These are phyloP conservation scores for Ferdinandea cuprea DNA, from an alignment of 2,888 invertebrate species.

Conservation along the genomic window DNA sequence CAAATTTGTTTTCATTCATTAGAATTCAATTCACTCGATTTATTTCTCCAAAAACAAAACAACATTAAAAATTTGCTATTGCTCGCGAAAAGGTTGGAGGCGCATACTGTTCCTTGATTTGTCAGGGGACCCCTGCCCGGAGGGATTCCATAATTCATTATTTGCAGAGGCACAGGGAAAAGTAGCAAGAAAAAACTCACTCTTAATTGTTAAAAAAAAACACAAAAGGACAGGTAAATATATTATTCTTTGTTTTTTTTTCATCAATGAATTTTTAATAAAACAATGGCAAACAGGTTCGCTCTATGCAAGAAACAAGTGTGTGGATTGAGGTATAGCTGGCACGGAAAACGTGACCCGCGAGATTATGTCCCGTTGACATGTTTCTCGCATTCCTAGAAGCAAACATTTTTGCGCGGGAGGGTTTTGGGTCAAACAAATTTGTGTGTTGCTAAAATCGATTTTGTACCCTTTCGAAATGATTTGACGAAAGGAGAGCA, in stretches of 20 bases:
- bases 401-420: not conserved
- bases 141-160: conserved; percentile 65
- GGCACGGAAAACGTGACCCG: conserved; percentile 45
- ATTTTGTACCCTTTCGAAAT: conserved; percentile 14
- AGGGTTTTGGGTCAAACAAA: conserved; percentile 19
- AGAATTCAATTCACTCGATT: conserved; percentile 73
- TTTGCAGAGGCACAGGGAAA: conserved; percentile 20
- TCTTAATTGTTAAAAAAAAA: conserved; percentile 61
- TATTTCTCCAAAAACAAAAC: conserved; percentile 36
- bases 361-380: conserved; percentile 38
- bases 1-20: conserved; percentile 61
- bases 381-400: conserved; percentile 29
- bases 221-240: conserved; percentile 54
- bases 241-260: conserved; percentile 30
- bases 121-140: conserved; percentile 41
- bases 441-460: conserved; percentile 19
- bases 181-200: conserved; percentile 12
- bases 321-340: not conserved
- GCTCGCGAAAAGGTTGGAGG: not conserved
- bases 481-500: not conserved
- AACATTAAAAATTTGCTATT: conserved; percentile 17
- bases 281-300: conserved; percentile 26
- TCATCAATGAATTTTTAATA: conserved; percentile 66
- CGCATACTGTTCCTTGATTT: conserved; percentile 40
- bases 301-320: conserved; percentile 14